Evolutionary conservation across 2,888 invertebrate species (phyloP).

Genomic region (Sarcophaga caerulescens): DNA sequence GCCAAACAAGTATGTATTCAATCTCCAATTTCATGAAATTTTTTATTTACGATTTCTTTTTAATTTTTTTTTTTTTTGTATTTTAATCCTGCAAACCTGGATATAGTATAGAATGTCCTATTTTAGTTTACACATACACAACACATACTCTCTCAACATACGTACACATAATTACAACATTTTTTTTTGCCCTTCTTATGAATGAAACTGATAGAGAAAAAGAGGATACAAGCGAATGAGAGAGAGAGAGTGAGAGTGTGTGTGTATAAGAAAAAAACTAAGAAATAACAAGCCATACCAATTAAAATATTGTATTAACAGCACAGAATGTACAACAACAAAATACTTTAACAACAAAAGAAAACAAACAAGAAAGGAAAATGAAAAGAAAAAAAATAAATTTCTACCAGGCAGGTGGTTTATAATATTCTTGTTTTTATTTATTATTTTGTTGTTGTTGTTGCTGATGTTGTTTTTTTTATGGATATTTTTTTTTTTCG

Average conservation of each 20-base stretch:
- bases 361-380: constrained; percentile 1
- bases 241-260: background rate
- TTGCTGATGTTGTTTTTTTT: constrained; percentile 22
- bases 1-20: constrained; percentile 77
- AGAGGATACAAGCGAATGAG: background rate
- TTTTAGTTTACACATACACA: constrained; percentile 7
- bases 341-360: background rate
- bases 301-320: constrained; percentile 65
- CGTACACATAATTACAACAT: background rate
- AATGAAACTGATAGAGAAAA: constrained; percentile 38
- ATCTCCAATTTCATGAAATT: constrained; percentile 55
- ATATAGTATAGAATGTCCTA: constrained; percentile 50
- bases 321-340: constrained; percentile 1
- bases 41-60: constrained; percentile 28
- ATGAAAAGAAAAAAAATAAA: constrained; percentile 27
- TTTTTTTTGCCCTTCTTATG: constrained; percentile 26
- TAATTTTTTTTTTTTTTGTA: background rate
- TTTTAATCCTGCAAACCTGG: constrained; percentile 41
- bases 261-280: constrained; percentile 42
- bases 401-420: constrained; percentile 57
- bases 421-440: constrained; percentile 34
- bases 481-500: constrained; percentile 33
- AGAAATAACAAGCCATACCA: constrained; percentile 64
- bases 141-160: background rate
- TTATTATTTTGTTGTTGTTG: background rate